Evolutionary conservation across 2,888 invertebrate genomes (phyloP).

Genomic region (Rhagophthalmus giganteus): DNA sequence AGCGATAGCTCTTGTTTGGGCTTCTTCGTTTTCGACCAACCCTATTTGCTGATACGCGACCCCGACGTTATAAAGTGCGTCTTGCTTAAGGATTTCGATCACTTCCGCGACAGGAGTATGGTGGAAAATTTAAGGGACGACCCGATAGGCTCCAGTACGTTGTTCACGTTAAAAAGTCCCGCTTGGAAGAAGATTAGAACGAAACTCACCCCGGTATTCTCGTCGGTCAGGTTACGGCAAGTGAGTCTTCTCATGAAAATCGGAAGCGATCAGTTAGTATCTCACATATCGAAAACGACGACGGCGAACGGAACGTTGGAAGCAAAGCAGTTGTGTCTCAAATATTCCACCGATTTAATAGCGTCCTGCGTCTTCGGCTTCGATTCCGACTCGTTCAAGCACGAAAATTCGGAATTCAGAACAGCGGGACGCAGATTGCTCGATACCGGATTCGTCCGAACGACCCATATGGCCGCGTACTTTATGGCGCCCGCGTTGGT

Average conservation of each 20-base stretch:
- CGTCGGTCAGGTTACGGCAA: slow-evolving; percentile 57
- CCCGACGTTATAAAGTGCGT: slow-evolving; percentile 53
- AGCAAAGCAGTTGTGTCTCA: slow-evolving; percentile 47
- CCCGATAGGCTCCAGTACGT: slow-evolving; percentile 50
- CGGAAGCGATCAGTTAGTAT: slow-evolving; percentile 7
- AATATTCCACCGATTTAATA: slow-evolving; percentile 56
- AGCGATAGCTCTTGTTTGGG: slow-evolving; percentile 47
- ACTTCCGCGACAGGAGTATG: slow-evolving; percentile 54
- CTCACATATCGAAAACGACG: background rate
- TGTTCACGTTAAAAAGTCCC: slow-evolving; percentile 53
- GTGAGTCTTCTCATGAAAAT: slow-evolving; percentile 42
- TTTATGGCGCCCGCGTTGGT: slow-evolving; percentile 48
- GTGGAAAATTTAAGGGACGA: slow-evolving; percentile 52
- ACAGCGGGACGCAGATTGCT: slow-evolving; percentile 49
- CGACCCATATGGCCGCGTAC: background rate
- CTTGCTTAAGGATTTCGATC: slow-evolving; percentile 54
- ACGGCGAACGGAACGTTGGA: slow-evolving; percentile 35
- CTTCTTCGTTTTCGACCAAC: slow-evolving; percentile 54
- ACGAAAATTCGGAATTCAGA: slow-evolving; percentile 50
- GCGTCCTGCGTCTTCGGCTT: slow-evolving; percentile 57
- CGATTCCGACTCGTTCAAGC: slow-evolving; percentile 50
- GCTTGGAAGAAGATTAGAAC: slow-evolving; percentile 58
- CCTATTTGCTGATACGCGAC: slow-evolving; percentile 52
- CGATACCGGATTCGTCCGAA: slow-evolving; percentile 40
- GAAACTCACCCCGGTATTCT: slow-evolving; percentile 58